These are phyloP conservation scores for Fulica atra DNA, from an alignment of 2,113 vertebrate species.

Conservation along the genomic window DNA sequence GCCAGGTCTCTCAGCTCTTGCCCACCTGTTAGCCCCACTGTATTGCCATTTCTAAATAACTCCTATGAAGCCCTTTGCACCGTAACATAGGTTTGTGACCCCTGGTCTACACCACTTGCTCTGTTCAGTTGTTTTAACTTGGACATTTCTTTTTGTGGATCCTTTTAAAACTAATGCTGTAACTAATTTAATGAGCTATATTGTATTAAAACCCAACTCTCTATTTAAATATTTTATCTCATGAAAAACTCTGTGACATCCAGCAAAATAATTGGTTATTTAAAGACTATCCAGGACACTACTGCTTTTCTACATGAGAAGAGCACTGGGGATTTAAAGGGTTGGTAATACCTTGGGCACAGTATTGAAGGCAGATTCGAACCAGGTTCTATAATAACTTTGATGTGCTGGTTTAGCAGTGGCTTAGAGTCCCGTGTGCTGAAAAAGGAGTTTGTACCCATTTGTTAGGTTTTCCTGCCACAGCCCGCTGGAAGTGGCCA, in stretches of 20 bases:
- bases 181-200: neutral
- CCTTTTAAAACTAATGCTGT: neutral
- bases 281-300: neutral
- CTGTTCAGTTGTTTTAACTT: neutral
- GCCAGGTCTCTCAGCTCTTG: neutral
- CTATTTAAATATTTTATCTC: neutral
- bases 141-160: neutral
- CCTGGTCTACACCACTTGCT: neutral
- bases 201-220: neutral
- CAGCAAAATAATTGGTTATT: neutral
- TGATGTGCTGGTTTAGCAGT: neutral
- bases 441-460: neutral
- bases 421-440: neutral
- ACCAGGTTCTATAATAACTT: neutral
- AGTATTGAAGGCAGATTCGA: neutral
- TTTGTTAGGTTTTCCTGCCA: neutral
- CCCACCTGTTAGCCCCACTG: neutral
- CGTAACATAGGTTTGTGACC: neutral
- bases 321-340: neutral
- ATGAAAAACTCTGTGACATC: neutral
- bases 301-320: neutral
- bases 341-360: neutral
- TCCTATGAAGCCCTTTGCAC: neutral
- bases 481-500: neutral
- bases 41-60: neutral